phyloP scores from a whole-genome alignment of 2,113 vertebrate species.

The Riparia riparia region DNA sequence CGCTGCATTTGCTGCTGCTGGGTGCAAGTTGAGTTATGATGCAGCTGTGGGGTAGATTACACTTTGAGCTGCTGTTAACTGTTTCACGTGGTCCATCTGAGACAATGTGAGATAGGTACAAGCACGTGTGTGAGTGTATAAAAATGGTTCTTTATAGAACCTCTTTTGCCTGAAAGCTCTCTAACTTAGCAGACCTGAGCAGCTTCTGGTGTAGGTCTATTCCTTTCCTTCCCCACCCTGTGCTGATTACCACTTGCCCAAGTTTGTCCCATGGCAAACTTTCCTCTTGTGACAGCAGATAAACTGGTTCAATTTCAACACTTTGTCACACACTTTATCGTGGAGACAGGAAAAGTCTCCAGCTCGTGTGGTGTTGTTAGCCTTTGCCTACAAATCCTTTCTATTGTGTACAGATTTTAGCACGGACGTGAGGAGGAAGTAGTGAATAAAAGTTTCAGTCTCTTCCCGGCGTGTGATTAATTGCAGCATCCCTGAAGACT shows the following conservation, averaged over 20 bases:
- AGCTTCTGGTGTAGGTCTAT: neutral
- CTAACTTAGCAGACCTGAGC: rapidly evolving
- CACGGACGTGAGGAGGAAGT: neutral
- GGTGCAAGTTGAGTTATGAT: neutral
- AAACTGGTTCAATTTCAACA: neutral
- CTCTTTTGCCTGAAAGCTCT: neutral
- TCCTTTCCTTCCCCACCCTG: neutral
- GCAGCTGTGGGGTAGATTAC: neutral
- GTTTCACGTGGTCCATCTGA: neutral
- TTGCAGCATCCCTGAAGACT: neutral
- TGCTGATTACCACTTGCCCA: neutral
- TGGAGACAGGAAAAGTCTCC: neutral
- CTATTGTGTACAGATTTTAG: neutral
- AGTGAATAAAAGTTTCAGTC: neutral
- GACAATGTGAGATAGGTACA: neutral
- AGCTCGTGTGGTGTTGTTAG: neutral
- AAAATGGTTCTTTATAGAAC: neutral
- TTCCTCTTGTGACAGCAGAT: neutral
- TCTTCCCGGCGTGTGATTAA: neutral
- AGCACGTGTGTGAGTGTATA: rapidly evolving
- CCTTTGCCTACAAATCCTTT: neutral
- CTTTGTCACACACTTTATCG: neutral
- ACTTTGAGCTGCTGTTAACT: neutral
- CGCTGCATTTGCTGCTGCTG: neutral
- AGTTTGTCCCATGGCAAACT: neutral